phyloP scores from a whole-genome alignment of 2,888 invertebrate genomes.

The Aphodius sticticus region DNA sequence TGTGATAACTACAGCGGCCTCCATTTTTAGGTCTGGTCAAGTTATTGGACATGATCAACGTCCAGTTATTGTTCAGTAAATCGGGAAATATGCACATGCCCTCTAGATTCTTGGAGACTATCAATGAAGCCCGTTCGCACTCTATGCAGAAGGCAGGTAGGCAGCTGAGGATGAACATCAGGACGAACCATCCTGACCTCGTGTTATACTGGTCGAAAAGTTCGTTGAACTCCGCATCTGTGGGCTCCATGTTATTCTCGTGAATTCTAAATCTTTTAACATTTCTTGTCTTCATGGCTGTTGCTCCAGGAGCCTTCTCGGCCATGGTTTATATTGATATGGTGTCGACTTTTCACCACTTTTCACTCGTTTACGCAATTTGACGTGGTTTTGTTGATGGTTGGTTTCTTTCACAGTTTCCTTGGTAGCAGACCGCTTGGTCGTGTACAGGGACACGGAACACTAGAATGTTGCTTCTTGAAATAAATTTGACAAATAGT shows the following conservation, averaged over 20 bases:
- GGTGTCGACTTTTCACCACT: no score
- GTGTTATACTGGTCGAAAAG: constrained; percentile 5
- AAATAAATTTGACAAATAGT: no score
- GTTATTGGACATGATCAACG: constrained; percentile 19
- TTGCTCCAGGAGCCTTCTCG: background rate
- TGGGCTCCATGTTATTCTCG: constrained; percentile 20
- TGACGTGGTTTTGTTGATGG: no score
- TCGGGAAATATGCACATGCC: constrained; percentile 29
- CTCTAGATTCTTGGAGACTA: constrained; percentile 22
- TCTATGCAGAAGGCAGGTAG: constrained; percentile 20
- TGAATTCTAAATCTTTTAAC: background rate
- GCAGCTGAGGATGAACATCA: constrained; percentile 17
- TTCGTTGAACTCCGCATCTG: constrained; percentile 31
- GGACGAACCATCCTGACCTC: constrained; percentile 21
- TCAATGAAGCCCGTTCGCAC: background rate
- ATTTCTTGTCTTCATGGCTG: background rate
- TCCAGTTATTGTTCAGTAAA: constrained; percentile 30
- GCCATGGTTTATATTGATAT: background rate
- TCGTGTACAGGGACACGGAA: no score
- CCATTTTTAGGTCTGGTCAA: constrained; percentile 28
- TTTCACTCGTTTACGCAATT: no score
- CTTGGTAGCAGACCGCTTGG: no score
- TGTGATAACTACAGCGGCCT: constrained; percentile 26
- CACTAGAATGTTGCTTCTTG: no score
- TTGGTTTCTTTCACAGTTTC: no score